Evolutionary conservation across 2,113 vertebrate species (phyloP).

Genomic region (Anguilla rostrata): DNA sequence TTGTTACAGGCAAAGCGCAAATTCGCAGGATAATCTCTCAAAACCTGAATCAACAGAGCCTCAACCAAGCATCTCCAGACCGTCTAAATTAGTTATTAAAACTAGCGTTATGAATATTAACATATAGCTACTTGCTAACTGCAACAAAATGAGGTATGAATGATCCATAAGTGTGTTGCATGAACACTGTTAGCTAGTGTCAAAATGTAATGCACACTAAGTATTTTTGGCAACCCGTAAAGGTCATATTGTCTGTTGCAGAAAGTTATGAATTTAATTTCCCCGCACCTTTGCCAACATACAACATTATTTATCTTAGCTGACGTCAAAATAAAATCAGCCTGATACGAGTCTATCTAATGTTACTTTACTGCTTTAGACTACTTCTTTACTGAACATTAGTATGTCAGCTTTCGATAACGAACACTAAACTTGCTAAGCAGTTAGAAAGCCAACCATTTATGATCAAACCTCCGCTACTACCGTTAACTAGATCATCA

Average conservation of each 20-base stretch:
- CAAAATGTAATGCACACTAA: background rate
- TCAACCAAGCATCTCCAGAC: background rate
- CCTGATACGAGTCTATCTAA: background rate
- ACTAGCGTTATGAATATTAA: background rate
- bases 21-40: background rate
- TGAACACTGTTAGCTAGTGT: background rate
- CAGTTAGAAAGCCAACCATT: background rate
- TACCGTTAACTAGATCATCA: too few species aligned
- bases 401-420: too few species aligned
- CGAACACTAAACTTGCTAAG: background rate
- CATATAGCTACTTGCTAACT: background rate
- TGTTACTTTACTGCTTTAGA: background rate
- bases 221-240: too few species aligned
- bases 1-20: background rate
- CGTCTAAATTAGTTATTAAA: background rate
- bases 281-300: too few species aligned
- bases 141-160: background rate
- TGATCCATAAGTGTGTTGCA: background rate
- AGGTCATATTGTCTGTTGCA: too few species aligned
- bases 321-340: background rate
- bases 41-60: background rate
- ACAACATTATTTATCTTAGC: background rate
- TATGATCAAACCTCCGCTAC: too few species aligned
- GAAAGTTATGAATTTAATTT: too few species aligned
- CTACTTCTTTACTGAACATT: too few species aligned